Evolutionary conservation across 2,888 invertebrate genomes (phyloP).

Genomic region (Eremobia ochroleuca): DNA sequence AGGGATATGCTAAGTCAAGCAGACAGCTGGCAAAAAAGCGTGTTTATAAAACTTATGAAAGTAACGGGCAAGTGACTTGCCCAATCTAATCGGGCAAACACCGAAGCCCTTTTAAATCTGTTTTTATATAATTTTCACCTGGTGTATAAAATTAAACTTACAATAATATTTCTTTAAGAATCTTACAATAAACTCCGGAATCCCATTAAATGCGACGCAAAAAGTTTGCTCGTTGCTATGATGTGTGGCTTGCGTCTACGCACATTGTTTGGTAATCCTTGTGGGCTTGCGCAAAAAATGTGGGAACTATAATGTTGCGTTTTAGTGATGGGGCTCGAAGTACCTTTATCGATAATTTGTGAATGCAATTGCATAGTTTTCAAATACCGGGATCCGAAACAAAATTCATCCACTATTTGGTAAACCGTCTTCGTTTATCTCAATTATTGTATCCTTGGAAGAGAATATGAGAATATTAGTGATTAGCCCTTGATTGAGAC

Average conservation of each 20-base stretch:
- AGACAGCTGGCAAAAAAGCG: not conserved
- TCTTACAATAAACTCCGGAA: conserved; percentile 81
- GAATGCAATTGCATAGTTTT: not conserved
- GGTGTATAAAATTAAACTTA: conserved; percentile 64
- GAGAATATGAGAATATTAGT: not conserved
- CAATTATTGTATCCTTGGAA: not conserved
- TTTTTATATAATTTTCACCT: conserved; percentile 60
- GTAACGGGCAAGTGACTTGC: conserved; percentile 42
- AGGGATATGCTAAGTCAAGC: not conserved
- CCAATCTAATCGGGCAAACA: conserved; percentile 40
- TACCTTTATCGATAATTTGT: conserved; percentile 29
- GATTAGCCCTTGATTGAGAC: not conserved
- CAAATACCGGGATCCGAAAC: not conserved
- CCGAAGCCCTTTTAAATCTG: conserved; percentile 39
- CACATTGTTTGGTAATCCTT: conserved; percentile 86
- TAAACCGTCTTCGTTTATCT: not conserved
- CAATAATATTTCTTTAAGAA: conserved; percentile 70
- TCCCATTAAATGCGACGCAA: conserved; percentile 86
- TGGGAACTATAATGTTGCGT: conserved; percentile 80
- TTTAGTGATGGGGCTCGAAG: conserved; percentile 70
- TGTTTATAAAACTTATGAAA: conserved; percentile 16
- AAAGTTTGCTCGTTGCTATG: conserved; percentile 81
- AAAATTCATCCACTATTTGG: not conserved
- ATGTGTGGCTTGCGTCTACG: conserved; percentile 86
- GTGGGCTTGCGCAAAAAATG: conserved; percentile 84